Base-by-base conservation (phyloP, 2,888 invertebrate species). In the Andrena fulva region DNA sequence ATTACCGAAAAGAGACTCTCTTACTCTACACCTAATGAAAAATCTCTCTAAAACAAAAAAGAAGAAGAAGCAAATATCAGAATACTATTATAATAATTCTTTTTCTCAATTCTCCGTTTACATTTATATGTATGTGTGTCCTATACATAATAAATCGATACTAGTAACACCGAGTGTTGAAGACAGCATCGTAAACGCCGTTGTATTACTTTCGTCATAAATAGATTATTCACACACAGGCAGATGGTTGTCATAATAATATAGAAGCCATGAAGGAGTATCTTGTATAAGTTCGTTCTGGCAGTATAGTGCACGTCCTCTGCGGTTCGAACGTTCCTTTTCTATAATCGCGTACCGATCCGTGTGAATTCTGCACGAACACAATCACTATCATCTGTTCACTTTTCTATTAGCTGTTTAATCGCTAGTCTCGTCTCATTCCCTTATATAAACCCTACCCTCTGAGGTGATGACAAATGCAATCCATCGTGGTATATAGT, bases 151-250 rank as follows among this genome's bases (percentile, higher is more conserved):
- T 75, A 59, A 81, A 54, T 70, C 48, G 52, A 64, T 48, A 56
- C 33, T 48, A 66, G 31, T 42, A 67, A 70, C 69, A 69, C 48
- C 16, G 29, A 82, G 24, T 54, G 64, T 75, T 56, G 33, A 62
- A 71, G 67, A 75, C 50, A 42, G 35, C 70, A 56, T 50, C 48
- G 48, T 70, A 48, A 80, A 80, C 64, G 69, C 73, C 50, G 52
- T 52, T 80, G 67, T 59, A 77, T 83, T 83, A 87, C 87, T 88
- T 88, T 86, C 88, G 83, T 86, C 70, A 33, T 83, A 80, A 83
- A 85, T 86, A 86, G 85, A 69, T 77, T 82, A 83, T 77, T 82
- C 77, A 82, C 83, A 82, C 62, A 82, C 64, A 82, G 63, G 71
- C 66, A 74, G 33, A 67, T 82, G 64, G 42, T 10, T 56, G 20